Evolutionary conservation across 2,113 vertebrate species (phyloP).

Genomic region (Penelope pileata): DNA sequence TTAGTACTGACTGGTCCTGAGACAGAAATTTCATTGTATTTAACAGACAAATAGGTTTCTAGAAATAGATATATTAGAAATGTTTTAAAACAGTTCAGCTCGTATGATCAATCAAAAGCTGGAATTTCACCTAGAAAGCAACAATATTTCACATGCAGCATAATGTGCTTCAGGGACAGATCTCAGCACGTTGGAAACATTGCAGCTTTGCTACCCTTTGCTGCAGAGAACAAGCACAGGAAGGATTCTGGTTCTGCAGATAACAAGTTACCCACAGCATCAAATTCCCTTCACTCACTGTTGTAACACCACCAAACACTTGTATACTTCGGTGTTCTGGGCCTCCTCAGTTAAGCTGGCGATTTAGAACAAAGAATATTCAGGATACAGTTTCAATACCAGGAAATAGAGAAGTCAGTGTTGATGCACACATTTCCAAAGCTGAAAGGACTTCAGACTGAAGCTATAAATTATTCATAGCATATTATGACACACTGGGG

Average conservation of each 20-base stretch:
- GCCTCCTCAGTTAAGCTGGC: neutral
- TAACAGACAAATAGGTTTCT: neutral
- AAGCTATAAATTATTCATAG: constrained; percentile 76
- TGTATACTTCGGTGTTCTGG: neutral
- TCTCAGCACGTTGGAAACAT: neutral
- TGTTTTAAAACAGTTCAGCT: neutral
- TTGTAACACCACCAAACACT: neutral
- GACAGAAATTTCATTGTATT: neutral
- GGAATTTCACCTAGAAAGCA: neutral
- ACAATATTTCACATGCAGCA: neutral
- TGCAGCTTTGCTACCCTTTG: neutral
- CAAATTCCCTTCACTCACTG: neutral
- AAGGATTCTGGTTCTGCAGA: neutral
- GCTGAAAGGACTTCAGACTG: constrained; percentile 61
- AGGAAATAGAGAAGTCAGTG: constrained; percentile 49
- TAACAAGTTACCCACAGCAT: neutral
- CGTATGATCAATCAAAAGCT: neutral
- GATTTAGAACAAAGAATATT: constrained; percentile 39
- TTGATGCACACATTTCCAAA: constrained; percentile 67
- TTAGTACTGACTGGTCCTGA: neutral
- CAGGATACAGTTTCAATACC: constrained; percentile 32
- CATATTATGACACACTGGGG: constrained; percentile 60
- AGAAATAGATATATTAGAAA: neutral
- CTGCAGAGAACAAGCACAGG: neutral
- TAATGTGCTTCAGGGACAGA: neutral